Base-by-base conservation (phyloP, 2,113 vertebrate genomes). In the Dolichotis patagonum region DNA sequence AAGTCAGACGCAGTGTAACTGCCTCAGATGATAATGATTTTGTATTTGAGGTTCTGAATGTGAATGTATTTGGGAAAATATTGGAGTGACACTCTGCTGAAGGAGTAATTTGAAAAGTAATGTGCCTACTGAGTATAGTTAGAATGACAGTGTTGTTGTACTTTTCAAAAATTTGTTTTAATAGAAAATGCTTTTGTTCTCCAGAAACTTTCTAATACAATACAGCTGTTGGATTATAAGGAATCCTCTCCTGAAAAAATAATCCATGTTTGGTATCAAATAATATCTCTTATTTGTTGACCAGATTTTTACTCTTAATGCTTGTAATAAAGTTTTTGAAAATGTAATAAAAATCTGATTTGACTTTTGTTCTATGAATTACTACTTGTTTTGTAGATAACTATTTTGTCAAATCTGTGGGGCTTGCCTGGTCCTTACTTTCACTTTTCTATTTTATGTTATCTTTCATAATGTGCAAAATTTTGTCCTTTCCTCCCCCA, bases 371-470 rank as follows among this genome's bases (percentile, higher is more conserved):
- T 78, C 26, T 77, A 5, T 95, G 20, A 19, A 75, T 71, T 96
- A 89, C 26, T 96, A 7, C 32, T 80, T 93, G 30, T 81, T 95
- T 94, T 52, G 28, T 78, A 41, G 49, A 43, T 22, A 78, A 41
- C 26, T 7, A 62, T 94, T 65, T 87, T 97, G 56, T 96, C 58
- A 97, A 73, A 96, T 93, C 69, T 75, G 1, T 88, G 43, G n/a
- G 14, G 26, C 11, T 88, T 96, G 67, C 93, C 77, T 91, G 43
- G 4, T 63, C 26, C 46, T 96, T 77, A 67, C 67, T n/a, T 94
- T 56, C 26, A 13, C 90, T 98, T 95, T 22, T 94, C 78, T 95
- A 4, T 95, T 90, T 86, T 81, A 38, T 97, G 41, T 95, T 94
- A 32, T 71, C 77, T 97, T 93, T 85, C 35, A 9, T 91, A 9